Base-by-base conservation (phyloP, 2,797 vertebrate genomes). In the Thamnophis elegans region DNA sequence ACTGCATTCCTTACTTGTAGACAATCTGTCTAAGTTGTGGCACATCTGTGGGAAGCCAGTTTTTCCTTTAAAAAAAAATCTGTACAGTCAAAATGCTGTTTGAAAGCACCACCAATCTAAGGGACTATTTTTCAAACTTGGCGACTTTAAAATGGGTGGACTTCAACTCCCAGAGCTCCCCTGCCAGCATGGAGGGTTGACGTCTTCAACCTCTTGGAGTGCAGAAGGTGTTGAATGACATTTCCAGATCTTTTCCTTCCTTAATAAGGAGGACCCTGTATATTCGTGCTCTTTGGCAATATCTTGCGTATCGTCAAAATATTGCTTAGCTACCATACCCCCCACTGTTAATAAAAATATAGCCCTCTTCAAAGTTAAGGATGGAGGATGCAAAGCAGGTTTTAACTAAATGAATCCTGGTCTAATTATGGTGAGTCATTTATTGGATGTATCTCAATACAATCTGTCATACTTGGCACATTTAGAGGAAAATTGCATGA, bases 371-470 rank as follows among this genome's bases (percentile, higher is more conserved):
- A 92, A 96, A 97, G 96, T 95, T 95, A 96, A 95, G 95, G 94
- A 93, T 93, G 95, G 94, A 93, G 94, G 95, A 96, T 95, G 94
- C 96, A 96, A 96, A 95, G 91, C 94, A 93, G 85, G 32, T 95
- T 96, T 97, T 97, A 96, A 96, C 96, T 97, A 96, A 96, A 97
- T 94, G 96, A 95, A 96, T 95, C 94, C 60, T 0, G 92, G 92
- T 94, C 91, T 97, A 95, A 97, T 96, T 95, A 96, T 96, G 95
- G 96, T 90, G 96, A 92, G 51, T 68, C 58, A 93, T 95, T 90
- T 16, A 94, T 94, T 94, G 95, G 95, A 96, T 95, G 95, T 93
- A 92, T 94, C 94, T 93, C 96, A 88, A 59, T 92, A 91, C 95
- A 96, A 95, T 95, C 95, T 96, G 94, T 96, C 93, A 95, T 55